phyloP scores from a whole-genome alignment of 53 echinoderm and acorn worm species.

The Zoroaster sp. region DNA sequence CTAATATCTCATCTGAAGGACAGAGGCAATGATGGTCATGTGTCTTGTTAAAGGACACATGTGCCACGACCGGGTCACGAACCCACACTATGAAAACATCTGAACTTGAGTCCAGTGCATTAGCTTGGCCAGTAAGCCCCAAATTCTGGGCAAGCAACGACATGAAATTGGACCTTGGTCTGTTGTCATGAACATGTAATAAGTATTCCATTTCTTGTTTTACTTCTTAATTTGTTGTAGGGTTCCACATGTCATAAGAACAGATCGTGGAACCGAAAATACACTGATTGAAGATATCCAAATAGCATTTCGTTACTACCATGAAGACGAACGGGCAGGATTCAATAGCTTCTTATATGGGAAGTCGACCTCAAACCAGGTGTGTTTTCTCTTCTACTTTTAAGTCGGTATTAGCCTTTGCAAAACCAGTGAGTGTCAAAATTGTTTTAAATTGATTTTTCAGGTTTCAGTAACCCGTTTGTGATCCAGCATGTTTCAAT shows the following conservation, averaged over 20 bases:
- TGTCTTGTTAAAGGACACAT: not conserved
- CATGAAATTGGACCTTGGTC: too few species aligned
- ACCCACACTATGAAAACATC: not conserved
- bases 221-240: constrained; percentile 8
- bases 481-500: not conserved
- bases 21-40: not conserved
- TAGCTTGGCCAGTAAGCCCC: not conserved
- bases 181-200: not conserved
- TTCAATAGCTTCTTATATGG: constrained; percentile 61
- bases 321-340: constrained; percentile 55
- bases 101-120: not conserved
- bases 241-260: constrained; percentile 63
- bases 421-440: not conserved
- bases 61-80: not conserved
- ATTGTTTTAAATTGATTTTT: not conserved
- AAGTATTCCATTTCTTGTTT: not conserved
- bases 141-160: too few species aligned
- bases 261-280: constrained; percentile 73
- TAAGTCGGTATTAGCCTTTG: not conserved
- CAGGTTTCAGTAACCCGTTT: not conserved
- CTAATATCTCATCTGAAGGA: not conserved
- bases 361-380: constrained; percentile 65
- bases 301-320: constrained; percentile 59
- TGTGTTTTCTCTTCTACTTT: not conserved
- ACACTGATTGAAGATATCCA: constrained; percentile 22